A percentile compares a stretch with the other conserved stretches of the same genome.
phyloP scores from a whole-genome alignment of 2,888 invertebrate genomes.

The Tenodera sinensis region DNA sequence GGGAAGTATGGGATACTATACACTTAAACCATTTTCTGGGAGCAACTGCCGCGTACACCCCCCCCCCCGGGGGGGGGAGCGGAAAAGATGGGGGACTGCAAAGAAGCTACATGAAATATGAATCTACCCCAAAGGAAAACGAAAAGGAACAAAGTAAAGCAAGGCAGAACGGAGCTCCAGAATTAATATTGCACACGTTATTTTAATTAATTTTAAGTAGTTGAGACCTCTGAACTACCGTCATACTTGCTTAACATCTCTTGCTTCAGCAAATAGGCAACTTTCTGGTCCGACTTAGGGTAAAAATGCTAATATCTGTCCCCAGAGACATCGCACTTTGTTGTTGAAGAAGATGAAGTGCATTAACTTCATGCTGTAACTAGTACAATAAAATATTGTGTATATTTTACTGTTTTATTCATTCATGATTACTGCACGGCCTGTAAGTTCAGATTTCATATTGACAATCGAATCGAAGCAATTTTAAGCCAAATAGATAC shows the following conservation, averaged over 20 bases:
- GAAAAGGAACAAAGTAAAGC: background rate
- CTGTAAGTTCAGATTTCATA: too few species aligned
- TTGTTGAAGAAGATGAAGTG: too few species aligned
- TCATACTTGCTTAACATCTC: background rate
- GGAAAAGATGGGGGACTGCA: background rate
- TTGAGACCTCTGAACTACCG: background rate
- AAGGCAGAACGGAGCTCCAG: background rate
- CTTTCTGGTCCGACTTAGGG: background rate
- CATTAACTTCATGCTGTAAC: too few species aligned
- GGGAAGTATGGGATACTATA: background rate
- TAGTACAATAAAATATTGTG: too few species aligned
- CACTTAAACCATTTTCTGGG: background rate
- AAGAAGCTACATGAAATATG: background rate
- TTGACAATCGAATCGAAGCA: too few species aligned
- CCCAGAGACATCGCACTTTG: too few species aligned
- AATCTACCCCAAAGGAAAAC: background rate
- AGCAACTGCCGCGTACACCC: background rate
- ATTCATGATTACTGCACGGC: too few species aligned
- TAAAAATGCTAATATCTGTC: background rate
- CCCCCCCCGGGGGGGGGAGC: background rate
- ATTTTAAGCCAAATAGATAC: too few species aligned
- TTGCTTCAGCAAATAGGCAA: background rate
- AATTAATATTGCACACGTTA: background rate
- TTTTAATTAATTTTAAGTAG: background rate
- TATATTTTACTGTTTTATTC: too few species aligned